These are phyloP conservation scores for Macaria liturata DNA, from an alignment of 2,888 invertebrate genomes.

Conservation along the genomic window DNA sequence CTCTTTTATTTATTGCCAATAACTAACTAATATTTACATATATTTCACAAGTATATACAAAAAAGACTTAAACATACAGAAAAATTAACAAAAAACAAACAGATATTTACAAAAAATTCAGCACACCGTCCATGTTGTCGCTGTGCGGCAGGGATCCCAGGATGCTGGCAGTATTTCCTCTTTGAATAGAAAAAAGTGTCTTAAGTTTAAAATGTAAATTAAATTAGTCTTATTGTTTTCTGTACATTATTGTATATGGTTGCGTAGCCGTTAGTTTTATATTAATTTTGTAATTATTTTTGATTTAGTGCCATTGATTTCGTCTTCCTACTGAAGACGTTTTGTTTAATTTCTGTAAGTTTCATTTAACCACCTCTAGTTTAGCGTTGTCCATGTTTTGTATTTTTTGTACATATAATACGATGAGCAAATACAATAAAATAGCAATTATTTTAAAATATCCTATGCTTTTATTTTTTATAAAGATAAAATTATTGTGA, in stretches of 20 bases:
- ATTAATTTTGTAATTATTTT: constrained; percentile 38
- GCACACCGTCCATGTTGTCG: too few relatives aligned
- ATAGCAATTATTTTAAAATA: background rate
- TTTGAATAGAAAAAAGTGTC: too few relatives aligned
- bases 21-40: too few relatives aligned
- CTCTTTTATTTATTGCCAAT: too few relatives aligned
- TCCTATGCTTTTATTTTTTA: background rate
- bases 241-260: constrained; percentile 24
- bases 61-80: too few relatives aligned
- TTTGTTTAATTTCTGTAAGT: constrained; percentile 37
- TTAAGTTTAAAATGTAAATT: background rate
- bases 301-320: constrained; percentile 59
- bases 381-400: constrained; percentile 38
- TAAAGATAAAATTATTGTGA: too few relatives aligned
- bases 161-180: too few relatives aligned
- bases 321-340: constrained; percentile 38
- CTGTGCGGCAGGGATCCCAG: too few relatives aligned
- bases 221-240: too few relatives aligned
- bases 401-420: constrained; percentile 40
- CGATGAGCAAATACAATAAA: constrained; percentile 4
- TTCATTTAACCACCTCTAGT: constrained; percentile 53
- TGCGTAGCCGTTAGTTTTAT: constrained; percentile 44
- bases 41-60: too few relatives aligned
- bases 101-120: too few relatives aligned
- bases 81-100: too few relatives aligned